Evolutionary conservation across 2,888 invertebrate species (phyloP).

Genomic region (Meloe dianella): DNA sequence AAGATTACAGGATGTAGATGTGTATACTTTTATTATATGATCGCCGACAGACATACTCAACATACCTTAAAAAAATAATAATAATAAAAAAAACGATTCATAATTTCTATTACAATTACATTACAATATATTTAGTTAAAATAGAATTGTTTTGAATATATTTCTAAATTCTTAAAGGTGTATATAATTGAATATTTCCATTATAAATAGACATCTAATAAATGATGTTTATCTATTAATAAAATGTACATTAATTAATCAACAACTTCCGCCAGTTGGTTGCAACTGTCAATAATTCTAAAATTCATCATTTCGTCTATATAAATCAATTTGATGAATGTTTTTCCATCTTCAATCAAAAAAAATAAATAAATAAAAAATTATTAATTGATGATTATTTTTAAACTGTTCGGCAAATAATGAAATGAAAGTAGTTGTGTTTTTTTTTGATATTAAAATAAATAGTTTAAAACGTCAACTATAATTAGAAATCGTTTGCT

Average conservation of each 20-base stretch:
- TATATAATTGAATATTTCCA: neutral
- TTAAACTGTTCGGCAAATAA: neutral
- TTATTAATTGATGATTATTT: too few relatives aligned
- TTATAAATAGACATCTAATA: neutral
- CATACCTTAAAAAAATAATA: conserved; percentile 2
- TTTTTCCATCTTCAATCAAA: too few relatives aligned
- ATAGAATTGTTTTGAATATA: conserved; percentile 12
- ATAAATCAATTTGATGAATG: too few relatives aligned
- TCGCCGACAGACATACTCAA: conserved; percentile 27
- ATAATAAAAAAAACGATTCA: too few relatives aligned
- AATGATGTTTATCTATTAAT: neutral
- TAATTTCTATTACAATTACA: neutral
- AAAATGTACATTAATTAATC: conserved; percentile 8
- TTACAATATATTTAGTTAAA: conserved; percentile 11
- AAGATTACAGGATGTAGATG: conserved; percentile 34
- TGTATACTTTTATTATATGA: conserved; percentile 29
- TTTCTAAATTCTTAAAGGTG: conserved; percentile 8
- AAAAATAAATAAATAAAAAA: too few relatives aligned
- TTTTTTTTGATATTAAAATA: neutral
- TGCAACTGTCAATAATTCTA: conserved; percentile 8
- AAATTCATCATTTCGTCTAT: neutral
- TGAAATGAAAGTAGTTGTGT: neutral
- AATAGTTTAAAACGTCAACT: too few relatives aligned
- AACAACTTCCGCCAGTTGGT: conserved; percentile 23
- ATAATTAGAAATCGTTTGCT: neutral